Evolutionary conservation across 2,113 vertebrate genomes (phyloP), one percentile per base, ranked within the genome.

Genomic region (Myotis brandtii): DNA sequence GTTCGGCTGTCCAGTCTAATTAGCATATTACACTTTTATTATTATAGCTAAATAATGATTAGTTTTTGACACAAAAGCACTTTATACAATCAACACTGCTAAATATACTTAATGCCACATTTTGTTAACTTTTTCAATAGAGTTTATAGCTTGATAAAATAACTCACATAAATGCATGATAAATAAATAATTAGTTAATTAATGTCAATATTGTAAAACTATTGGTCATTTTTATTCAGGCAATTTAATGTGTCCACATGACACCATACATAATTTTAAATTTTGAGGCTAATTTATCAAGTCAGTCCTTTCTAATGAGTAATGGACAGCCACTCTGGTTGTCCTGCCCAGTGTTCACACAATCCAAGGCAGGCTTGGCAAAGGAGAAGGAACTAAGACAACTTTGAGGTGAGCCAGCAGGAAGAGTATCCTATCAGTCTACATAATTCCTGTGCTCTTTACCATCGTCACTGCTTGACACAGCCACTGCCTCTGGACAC

Each of bases 31-130:
- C 10, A 11, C 46, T 11, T 46, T 46, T 46, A 62, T 27, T 62
- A 62, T 9, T 59, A 59, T 59, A 27, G 25, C 11, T 62, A 27
- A 10, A 59, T 70, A 40, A 23, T 54, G 5, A 86, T 62, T 76
- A 75, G 18, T 66, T 89, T 91, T 62, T 94, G 34, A 56, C 34
- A 86, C 16, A 72, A 34, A 92, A 70, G 16, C n/a, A 37, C 11
- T 94, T 72, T 70, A 73, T 3, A 52, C 70, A 92, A 66, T 77
- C 4, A 91, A n/a, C 9, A 69, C 9, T 43, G 30, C 30, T 52
- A 64, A 43, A 10, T n/a, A 84, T 32, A 48, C 32, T 89, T 87
- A 59, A 73, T 64, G 23, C 40, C 54, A 6, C 18, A 86, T 77
- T 94, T 79, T 64, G 10, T 9, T 76, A 64, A 50, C 43, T 87